A percentile compares a stretch with the other conserved stretches of the same genome.
Evolutionary conservation across 1,140 invertebrate species (phyloP).

Genomic region (Harlomillsia oculata): DNA sequence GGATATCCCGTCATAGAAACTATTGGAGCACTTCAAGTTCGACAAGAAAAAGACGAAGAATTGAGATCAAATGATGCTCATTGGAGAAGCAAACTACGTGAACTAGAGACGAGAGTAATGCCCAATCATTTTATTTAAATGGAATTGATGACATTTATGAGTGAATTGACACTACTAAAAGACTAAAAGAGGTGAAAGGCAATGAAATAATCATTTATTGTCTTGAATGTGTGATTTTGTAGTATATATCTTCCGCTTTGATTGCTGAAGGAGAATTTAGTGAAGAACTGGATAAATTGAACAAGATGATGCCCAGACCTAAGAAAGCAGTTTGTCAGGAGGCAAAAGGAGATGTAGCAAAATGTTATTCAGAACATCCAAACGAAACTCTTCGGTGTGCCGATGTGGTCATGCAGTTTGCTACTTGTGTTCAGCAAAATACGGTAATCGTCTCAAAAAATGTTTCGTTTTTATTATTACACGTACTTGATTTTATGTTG

Average conservation of each 20-base stretch:
- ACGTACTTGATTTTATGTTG: too few species aligned
- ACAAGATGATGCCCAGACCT: slow-evolving; percentile 22
- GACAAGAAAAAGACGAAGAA: slow-evolving; percentile 20
- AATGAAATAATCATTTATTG: too few species aligned
- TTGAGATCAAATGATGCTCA: slow-evolving; percentile 11
- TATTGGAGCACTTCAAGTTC: slow-evolving; percentile 17
- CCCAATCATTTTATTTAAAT: not conserved
- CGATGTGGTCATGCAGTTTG: slow-evolving; percentile 19
- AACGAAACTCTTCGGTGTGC: slow-evolving; percentile 18
- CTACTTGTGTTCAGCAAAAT: slow-evolving; percentile 16
- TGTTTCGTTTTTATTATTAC: not conserved
- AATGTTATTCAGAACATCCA: slow-evolving; percentile 14
- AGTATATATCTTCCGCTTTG: slow-evolving; percentile 26
- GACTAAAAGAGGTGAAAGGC: too few species aligned
- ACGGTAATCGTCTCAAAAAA: not conserved
- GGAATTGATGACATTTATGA: not conserved
- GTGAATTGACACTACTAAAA: too few species aligned
- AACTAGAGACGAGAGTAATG: slow-evolving; percentile 17
- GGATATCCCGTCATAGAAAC: slow-evolving; percentile 23
- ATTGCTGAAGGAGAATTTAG: slow-evolving; percentile 21
- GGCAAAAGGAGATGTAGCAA: slow-evolving; percentile 6
- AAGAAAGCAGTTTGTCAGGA: slow-evolving; percentile 15
- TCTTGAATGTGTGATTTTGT: too few species aligned
- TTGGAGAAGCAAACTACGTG: slow-evolving; percentile 17
- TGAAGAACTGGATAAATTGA: slow-evolving; percentile 24